Conservation (phyloP, 2,888 invertebrate species). For the Coecobrya sp. region DNA sequence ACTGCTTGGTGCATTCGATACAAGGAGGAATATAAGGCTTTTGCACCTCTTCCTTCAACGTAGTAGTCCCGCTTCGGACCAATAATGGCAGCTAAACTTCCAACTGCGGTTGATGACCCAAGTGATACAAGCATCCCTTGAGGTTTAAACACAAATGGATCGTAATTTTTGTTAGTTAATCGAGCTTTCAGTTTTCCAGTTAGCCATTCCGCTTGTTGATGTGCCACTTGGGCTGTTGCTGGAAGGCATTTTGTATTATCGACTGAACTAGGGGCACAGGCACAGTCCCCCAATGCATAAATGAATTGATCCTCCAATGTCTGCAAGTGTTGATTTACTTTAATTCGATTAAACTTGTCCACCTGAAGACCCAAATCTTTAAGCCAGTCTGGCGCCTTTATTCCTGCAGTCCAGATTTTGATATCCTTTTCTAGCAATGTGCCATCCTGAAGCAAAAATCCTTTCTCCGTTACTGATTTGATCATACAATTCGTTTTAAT, state of each 20-base stretch:
- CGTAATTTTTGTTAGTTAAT: constrained; percentile 63
- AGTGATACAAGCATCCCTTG: constrained; percentile 83
- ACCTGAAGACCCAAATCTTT: constrained; percentile 74
- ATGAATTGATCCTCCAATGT: constrained; percentile 74
- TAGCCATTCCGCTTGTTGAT: constrained; percentile 84
- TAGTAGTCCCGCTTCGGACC: constrained; percentile 80
- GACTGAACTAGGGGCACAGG: constrained; percentile 61
- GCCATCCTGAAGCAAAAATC: constrained; percentile 78
- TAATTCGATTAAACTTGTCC: constrained; percentile 76
- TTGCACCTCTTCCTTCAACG: constrained; percentile 80
- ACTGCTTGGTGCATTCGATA: constrained; percentile 84
- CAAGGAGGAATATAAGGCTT: constrained; percentile 80
- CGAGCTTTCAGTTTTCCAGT: constrained; percentile 66
- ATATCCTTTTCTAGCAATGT: constrained; percentile 77
- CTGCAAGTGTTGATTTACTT: constrained; percentile 80
- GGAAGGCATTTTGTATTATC: constrained; percentile 64
- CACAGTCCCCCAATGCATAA: constrained; percentile 83
- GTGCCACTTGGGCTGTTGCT: constrained; percentile 84
- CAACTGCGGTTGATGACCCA: constrained; percentile 78
- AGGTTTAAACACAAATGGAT: constrained; percentile 78
- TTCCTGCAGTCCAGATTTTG: constrained; percentile 84
- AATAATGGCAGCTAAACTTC: constrained; percentile 74
- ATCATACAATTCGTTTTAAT: constrained; percentile 77
- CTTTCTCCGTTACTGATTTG: constrained; percentile 74
- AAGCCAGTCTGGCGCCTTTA: constrained; percentile 83